Evolutionary conservation across 2,888 invertebrate genomes (phyloP), one percentile per base, ranked within the genome.

Genomic region (Entomobrya multifasciata): DNA sequence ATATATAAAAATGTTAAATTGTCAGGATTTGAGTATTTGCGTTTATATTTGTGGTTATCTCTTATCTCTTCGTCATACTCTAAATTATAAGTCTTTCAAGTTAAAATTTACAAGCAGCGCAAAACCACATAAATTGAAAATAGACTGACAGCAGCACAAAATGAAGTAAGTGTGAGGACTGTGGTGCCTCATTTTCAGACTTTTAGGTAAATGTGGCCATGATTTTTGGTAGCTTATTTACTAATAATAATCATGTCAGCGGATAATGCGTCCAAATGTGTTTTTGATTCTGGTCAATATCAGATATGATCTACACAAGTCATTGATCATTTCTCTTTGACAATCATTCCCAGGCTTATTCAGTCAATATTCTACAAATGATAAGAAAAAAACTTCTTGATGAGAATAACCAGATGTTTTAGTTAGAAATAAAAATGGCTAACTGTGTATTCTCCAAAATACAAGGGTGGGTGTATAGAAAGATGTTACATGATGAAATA

Each of bases 251-350:
- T 72, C 4, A 72, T 47, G 72, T 72, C 72, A 72, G 30, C 72
- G 72, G 25, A 27, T 72, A 72, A 72, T 76, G 76, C 15, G 20
- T 36, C 27, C 22, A 17, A 60, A 77, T 36, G 15, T 49, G 57
- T 57, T 77, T 77, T 77, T 25, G 62, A 62, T 36, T 78, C 78
- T 78, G 78, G 47, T 60, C 44, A 78, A 27, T 17, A 78, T 78
- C 78, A 78, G 47, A 8, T 52, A 15, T 15, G 3, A 17, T 17
- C 3, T 15, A 52, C n/a, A n/a, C 52, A 52, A 52, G 52, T 13
- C 13, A 52, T 4, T 17, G 17, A 4, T n/a, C 15, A 52, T 52
- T n/a, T 36, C 8, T 36, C 36, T 36, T 36, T 36, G 36, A 36
- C 36, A 36, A 36, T 36, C 36, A 36, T 36, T n/a, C n/a, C n/a